Percentiles rank a stretch among this genome's conserved stretches.
These are phyloP conservation scores for Schizaphis graminum DNA, from an alignment of 2,888 invertebrate species.

Conservation along the genomic window DNA sequence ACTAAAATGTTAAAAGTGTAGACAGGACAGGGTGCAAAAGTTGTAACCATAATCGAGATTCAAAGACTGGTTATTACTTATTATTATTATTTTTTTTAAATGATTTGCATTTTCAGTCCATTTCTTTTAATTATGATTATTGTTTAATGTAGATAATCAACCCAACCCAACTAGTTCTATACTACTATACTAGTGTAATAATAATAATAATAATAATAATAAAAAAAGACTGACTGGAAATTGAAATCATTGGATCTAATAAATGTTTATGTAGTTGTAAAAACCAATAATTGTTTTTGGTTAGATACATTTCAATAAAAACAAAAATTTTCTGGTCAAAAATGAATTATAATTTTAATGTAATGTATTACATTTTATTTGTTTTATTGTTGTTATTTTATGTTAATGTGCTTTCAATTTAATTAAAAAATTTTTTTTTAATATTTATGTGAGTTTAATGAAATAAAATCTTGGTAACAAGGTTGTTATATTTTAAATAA, in stretches of 20 bases:
- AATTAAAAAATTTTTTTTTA: neutral
- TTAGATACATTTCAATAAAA: slow-evolving; percentile 9
- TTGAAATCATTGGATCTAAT: slow-evolving; percentile 28
- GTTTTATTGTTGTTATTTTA: slow-evolving; percentile 50
- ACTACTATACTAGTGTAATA: slow-evolving; percentile 14
- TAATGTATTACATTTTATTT: neutral
- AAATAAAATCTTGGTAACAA: slow-evolving; percentile 31
- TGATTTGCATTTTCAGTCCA: slow-evolving; percentile 50
- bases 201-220: neutral
- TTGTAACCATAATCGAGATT: slow-evolving; percentile 60
- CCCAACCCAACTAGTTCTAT: neutral
- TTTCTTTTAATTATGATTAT: slow-evolving; percentile 44
- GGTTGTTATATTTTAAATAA: slow-evolving; percentile 32
- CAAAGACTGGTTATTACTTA: slow-evolving; percentile 61
- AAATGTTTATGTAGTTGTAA: slow-evolving; percentile 16
- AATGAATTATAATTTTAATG: neutral
- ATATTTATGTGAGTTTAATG: neutral
- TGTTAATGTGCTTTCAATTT: slow-evolving; percentile 26
- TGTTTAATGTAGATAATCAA: slow-evolving; percentile 28
- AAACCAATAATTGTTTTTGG: slow-evolving; percentile 9
- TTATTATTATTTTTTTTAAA: slow-evolving; percentile 24
- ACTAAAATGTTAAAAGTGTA: slow-evolving; percentile 34
- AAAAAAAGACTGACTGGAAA: slow-evolving; percentile 51
- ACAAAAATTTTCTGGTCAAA: slow-evolving; percentile 27
- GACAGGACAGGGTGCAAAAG: slow-evolving; percentile 62